These are phyloP conservation scores for Menidia beryllina DNA, from an alignment of 2,113 vertebrate species.

Conservation along the genomic window DNA sequence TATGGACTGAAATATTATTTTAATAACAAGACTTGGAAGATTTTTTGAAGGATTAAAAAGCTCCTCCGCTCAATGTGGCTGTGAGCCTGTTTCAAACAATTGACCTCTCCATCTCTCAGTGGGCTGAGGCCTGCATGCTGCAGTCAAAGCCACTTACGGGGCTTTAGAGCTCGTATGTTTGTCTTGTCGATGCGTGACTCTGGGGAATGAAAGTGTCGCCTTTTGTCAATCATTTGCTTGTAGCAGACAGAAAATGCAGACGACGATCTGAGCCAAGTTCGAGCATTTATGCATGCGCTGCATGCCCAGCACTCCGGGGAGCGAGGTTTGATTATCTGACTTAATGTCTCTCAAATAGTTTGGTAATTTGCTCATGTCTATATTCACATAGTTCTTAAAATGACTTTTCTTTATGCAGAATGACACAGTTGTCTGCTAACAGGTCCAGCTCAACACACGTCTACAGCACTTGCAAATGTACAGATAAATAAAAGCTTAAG, in stretches of 20 bases:
- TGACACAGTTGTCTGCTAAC: background rate
- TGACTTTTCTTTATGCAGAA: background rate
- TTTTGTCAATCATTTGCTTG: constrained; percentile 61
- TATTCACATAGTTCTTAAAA: no score
- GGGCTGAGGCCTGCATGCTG: constrained; percentile 33
- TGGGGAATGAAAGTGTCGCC: constrained; percentile 58
- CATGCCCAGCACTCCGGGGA: constrained; percentile 12
- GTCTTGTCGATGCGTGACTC: constrained; percentile 61
- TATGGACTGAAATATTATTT: constrained; percentile 34
- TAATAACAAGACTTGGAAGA: constrained; percentile 15
- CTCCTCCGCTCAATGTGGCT: constrained; percentile 8
- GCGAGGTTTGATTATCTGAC: background rate
- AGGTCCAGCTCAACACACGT: background rate
- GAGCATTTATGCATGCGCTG: constrained; percentile 7
- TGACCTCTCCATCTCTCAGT: constrained; percentile 58
- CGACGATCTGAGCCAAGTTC: constrained; percentile 19
- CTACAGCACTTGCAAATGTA: background rate
- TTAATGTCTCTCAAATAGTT: background rate
- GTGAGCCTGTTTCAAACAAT: constrained; percentile 29
- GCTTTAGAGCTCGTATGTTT: constrained; percentile 64
- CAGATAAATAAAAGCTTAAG: background rate
- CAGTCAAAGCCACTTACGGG: constrained; percentile 66
- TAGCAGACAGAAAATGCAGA: constrained; percentile 35
- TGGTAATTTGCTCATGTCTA: constrained; percentile 18
- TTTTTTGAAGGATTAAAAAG: constrained; percentile 46